Evolutionary conservation across 2,113 vertebrate genomes (phyloP), one percentile per base, ranked within the genome.

Genomic region (Cynoglossus semilaevis): DNA sequence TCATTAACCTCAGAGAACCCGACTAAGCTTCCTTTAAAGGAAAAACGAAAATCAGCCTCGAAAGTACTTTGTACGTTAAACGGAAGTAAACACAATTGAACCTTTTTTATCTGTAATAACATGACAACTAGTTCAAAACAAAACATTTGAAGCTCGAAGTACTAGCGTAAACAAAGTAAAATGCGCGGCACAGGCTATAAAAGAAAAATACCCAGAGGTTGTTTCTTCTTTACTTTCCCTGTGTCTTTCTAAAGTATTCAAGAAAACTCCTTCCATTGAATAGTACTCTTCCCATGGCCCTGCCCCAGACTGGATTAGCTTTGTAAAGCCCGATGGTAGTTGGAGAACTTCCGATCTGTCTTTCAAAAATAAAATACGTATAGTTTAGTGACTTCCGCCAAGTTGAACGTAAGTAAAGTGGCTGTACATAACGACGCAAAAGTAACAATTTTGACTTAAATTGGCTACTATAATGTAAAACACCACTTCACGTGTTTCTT

Each of bases 301-400:
- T 76, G 69, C 74, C 75, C 73, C 67, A 40, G 67, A 63, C 61
- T 63, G 38, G 11, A 11, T 41, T 72, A 74, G 63, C 53, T 4
- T 14, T 3, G 62, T 72, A 50, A 78, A 74, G 19, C 0, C 37
- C 0, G 0, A 1, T 2, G 4, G 7, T 2, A 45, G 16, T 9
- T 15, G 2, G 29, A 17, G 17, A 38, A 59, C 1, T 71, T 81
- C 84, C 75, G 70, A 51, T 73, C 0, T 0, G 11, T 1, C 0
- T 79, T 82, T 79, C 77, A 79, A 0, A 82, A 73, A 82, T 80
- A 81, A 74, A 51, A 1, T 10, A 0, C 4, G 14, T 4, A 7
- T 18, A 18, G 44, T 11, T 8, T 1, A 16, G 9, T 41, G 10
- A 41, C 38, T 5, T 41, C 38, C 38, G 9, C 38, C 14, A 2